Evolutionary conservation across 2,888 invertebrate species (phyloP).

Genomic region (Marronus borbonicus): DNA sequence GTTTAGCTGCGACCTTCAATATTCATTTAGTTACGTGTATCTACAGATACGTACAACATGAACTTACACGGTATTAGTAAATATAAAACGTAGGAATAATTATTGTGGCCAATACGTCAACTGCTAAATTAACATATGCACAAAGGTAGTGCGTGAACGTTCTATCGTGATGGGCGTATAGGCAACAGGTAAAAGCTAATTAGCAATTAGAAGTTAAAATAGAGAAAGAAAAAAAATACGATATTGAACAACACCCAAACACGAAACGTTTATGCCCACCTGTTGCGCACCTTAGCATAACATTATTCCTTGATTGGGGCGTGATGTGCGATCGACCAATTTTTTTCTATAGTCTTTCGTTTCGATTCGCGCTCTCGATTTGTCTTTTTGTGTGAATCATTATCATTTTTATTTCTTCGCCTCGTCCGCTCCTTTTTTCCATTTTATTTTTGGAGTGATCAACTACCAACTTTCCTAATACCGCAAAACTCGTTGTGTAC

Average conservation of each 20-base stretch:
- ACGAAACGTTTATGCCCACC: conserved; percentile 9
- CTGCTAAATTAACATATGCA: conserved; percentile 1
- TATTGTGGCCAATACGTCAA: neutral
- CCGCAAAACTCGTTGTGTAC: neutral
- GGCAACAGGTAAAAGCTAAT: conserved; percentile 6
- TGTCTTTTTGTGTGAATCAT: too few species aligned
- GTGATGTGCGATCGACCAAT: neutral
- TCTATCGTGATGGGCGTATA: conserved; percentile 3
- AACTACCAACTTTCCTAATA: conserved; percentile 5
- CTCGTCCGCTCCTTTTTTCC: neutral
- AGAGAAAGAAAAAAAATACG: neutral
- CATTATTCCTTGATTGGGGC: neutral
- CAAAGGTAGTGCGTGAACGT: neutral
- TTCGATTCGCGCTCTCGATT: neutral
- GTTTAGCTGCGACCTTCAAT: too few species aligned
- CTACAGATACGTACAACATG: too few species aligned
- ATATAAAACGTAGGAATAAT: neutral
- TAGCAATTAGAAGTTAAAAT: conserved; percentile 1
- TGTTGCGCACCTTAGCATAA: neutral
- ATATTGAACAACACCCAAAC: conserved; percentile 13
- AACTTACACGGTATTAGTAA: too few species aligned
- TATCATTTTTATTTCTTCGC: neutral
- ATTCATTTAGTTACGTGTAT: too few species aligned
- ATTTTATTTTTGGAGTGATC: neutral
- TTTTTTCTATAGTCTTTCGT: neutral